Conservation (phyloP, 2,888 invertebrate species). For the Ectemnius lituratus region DNA sequence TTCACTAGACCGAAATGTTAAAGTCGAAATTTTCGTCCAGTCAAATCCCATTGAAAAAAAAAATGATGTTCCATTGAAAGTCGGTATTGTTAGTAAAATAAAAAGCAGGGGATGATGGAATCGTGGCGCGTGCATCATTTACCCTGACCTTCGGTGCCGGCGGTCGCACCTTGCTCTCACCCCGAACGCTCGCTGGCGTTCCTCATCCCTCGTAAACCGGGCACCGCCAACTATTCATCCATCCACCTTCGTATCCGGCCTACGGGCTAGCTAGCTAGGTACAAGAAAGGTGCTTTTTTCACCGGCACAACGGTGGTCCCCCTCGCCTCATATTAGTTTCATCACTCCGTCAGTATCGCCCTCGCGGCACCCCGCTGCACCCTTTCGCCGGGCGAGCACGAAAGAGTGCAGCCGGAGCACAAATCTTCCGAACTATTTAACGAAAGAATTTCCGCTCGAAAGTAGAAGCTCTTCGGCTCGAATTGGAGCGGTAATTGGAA, state of each 20-base stretch:
- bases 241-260: too few relatives aligned
- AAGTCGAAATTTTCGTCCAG: too few relatives aligned
- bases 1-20: too few relatives aligned
- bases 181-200: too few relatives aligned
- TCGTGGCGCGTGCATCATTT: slow-evolving; percentile 3
- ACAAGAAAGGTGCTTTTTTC: neutral
- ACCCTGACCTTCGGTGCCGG: slow-evolving; percentile 8
- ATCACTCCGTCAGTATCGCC: neutral
- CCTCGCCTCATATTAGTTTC: slow-evolving; percentile 2
- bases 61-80: neutral
- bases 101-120: neutral
- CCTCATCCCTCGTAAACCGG: too few relatives aligned
- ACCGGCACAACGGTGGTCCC: neutral
- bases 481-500: too few relatives aligned
- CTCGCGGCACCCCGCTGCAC: slow-evolving; percentile 7
- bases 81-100: neutral
- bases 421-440: too few relatives aligned
- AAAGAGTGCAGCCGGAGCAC: neutral
- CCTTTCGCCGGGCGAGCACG: neutral
- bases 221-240: too few relatives aligned
- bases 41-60: too few relatives aligned
- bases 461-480: too few relatives aligned
- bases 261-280: neutral
- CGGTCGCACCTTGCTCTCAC: slow-evolving; percentile 5
- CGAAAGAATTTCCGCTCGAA: too few relatives aligned